Evolutionary conservation across 2,113 vertebrate species (phyloP), one percentile per base, ranked within the genome.

Genomic region (Apodemus speciosus): DNA sequence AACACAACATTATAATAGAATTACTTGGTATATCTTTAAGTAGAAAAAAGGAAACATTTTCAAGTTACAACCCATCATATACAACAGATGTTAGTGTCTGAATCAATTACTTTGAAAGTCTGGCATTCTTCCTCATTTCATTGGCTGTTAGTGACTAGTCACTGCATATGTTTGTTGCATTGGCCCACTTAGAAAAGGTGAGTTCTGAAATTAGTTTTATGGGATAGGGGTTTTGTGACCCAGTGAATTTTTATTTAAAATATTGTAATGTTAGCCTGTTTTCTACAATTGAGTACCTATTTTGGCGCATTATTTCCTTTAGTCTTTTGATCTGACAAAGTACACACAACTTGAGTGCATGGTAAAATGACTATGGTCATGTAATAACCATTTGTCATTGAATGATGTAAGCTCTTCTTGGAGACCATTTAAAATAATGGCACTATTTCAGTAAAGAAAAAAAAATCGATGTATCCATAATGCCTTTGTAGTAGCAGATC

Each of bases 361-460:
- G 38, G 73, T 80, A 69, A 92, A 88, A 75, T 93, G n/a, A 9
- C 13, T 5, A 11, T 76, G 9, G 30, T 64, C 89, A 89, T 71
- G 66, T 62, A 91, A 69, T 35, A 89, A 84, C 58, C 38, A 25
- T 58, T 89, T 85, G 92, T 76, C 11, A 56, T 64, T 93, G 32
- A 81, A 62, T 75, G 56, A 93, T 91, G 15, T 66, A 58, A 71
- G 71, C 66, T 85, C 71, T 95, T 81, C n/a, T 53, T 64, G 25
- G 20, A 91, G 79, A 91, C 62, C 64, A 77, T 72, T 90, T 88
- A 68, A 62, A 80, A 76, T 86, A 94, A 88, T 71, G 38, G 56
- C 77, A 91, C 58, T 35, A 91, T 93, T 81, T 86, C 20, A 76
- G 15, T 89, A 81, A 89, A 88, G 80, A 77, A 69, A 86, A 60